phyloP scores from a whole-genome alignment of 2,797 vertebrate genomes.

The Dromococcyx pavoninus region DNA sequence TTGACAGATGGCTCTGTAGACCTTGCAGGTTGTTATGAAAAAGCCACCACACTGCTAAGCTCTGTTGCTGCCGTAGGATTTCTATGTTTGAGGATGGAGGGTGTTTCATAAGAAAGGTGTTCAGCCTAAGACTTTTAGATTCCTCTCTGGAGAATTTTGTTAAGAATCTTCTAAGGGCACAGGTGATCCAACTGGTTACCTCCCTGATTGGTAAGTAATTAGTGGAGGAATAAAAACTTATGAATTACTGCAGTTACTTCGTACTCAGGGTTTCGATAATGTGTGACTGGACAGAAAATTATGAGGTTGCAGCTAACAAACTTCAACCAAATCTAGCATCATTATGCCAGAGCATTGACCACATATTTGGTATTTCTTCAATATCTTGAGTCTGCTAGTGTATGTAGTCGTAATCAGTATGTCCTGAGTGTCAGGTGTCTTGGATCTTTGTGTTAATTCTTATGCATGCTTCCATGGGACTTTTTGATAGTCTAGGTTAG shows the following conservation, averaged over 20 bases:
- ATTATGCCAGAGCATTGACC: background rate
- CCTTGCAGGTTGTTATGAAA: background rate
- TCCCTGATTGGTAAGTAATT: background rate
- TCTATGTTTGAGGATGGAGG: background rate
- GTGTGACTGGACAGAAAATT: background rate
- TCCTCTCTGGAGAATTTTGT: background rate
- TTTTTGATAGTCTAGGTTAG: background rate
- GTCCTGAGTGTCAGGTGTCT: background rate
- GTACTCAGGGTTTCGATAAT: background rate
- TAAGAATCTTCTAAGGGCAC: background rate
- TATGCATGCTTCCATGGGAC: background rate
- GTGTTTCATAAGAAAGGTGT: background rate
- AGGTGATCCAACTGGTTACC: background rate
- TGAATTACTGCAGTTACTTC: background rate
- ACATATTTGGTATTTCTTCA: background rate
- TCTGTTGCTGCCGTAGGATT: background rate
- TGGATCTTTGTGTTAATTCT: background rate
- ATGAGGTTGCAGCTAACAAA: background rate
- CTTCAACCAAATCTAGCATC: background rate
- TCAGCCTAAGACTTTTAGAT: background rate
- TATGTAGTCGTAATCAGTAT: background rate
- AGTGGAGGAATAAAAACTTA: background rate
- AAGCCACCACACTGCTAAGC: background rate
- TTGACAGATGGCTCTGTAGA: background rate
- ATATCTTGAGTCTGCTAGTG: background rate